Conservation (phyloP, 1,140 invertebrate species). For the Tetramorium simillimum region DNA sequence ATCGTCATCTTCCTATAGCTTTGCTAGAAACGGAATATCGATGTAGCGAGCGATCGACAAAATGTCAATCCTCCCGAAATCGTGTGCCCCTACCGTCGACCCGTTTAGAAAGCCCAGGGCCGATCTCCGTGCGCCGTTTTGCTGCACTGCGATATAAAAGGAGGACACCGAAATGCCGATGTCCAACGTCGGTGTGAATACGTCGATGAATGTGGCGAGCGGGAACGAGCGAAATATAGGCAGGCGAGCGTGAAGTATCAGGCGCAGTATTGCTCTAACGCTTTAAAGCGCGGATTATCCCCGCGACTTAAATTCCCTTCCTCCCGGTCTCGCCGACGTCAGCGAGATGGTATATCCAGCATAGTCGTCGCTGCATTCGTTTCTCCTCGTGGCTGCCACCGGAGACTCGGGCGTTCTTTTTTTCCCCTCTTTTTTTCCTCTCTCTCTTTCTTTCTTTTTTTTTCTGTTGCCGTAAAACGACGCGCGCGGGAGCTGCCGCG, state of each 20-base stretch:
- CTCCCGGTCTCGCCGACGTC: conserved; percentile 6
- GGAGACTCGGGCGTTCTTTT: conserved; percentile 6
- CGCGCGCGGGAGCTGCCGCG: conserved; percentile 49
- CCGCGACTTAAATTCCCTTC: conserved; percentile 66
- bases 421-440: neutral
- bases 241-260: conserved; percentile 52
- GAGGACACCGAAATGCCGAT: conserved; percentile 26
- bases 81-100: neutral
- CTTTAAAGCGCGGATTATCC: conserved; percentile 78
- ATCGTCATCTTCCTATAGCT: too few species aligned
- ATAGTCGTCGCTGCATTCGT: conserved; percentile 14
- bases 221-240: conserved; percentile 33
- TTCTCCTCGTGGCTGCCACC: conserved; percentile 3
- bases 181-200: conserved; percentile 28
- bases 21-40: neutral
- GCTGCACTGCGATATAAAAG: neutral
- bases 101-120: neutral
- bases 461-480: conserved; percentile 25
- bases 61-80: neutral
- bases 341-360: conserved; percentile 3
- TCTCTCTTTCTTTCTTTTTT: neutral
- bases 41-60: neutral
- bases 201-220: conserved; percentile 21
- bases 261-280: conserved; percentile 71
- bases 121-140: conserved; percentile 8